Percentiles rank a stretch among this genome's conserved stretches.
Evolutionary conservation across 1,140 invertebrate species (phyloP).

Genomic region (Apocrypta bakeri): DNA sequence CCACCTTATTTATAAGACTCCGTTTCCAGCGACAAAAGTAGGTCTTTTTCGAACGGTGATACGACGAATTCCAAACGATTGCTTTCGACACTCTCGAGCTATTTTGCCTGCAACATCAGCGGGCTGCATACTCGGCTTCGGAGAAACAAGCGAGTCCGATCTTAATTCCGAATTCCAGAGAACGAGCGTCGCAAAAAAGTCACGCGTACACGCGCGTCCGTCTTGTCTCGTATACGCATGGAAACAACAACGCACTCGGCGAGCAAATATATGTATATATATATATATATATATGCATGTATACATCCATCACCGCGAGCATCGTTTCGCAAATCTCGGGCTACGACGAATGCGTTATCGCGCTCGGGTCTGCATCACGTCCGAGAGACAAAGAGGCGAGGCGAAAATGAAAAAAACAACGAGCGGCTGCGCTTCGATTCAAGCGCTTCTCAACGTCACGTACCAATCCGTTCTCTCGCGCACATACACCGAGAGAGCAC

Average conservation of each 20-base stretch:
- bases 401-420: background rate
- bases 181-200: background rate
- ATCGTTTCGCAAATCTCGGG: too few relatives aligned
- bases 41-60: too few relatives aligned
- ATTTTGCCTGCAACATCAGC: background rate
- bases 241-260: too few relatives aligned
- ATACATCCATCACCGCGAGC: too few relatives aligned
- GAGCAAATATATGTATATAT: too few relatives aligned
- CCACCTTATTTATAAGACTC: too few relatives aligned
- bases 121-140: background rate
- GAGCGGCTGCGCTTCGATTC: background rate
- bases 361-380: background rate
- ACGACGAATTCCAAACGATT: too few relatives aligned
- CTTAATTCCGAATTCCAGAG: too few relatives aligned
- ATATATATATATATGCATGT: too few relatives aligned
- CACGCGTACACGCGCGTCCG: background rate
- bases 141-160: background rate
- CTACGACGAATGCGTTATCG: too few relatives aligned
- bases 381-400: background rate
- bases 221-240: too few relatives aligned
- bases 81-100: conserved; percentile 17
- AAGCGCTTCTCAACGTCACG: background rate
- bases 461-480: background rate
- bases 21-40: too few relatives aligned
- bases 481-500: background rate